A percentile compares a stretch with the other conserved stretches of the same genome.
phyloP scores from a whole-genome alignment of 1,140 invertebrate species.

The Rhyzopertha dominica region DNA sequence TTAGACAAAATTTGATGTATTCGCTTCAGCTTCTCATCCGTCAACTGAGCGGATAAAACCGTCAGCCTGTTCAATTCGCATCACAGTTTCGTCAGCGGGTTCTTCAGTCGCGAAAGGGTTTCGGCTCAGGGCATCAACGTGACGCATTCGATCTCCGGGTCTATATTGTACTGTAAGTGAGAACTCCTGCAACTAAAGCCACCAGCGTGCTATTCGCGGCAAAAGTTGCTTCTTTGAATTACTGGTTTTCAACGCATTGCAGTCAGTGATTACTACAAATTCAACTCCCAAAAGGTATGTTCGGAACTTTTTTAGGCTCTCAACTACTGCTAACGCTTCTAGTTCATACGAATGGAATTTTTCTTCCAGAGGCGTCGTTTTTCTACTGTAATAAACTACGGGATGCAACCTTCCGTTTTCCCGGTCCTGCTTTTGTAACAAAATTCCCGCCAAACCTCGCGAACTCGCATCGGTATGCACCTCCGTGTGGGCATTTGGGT shows the following conservation, averaged over 20 bases:
- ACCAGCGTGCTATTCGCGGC: conserved; percentile 37
- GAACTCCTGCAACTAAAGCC: conserved; percentile 30
- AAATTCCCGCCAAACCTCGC: conserved; percentile 31
- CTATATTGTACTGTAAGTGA: conserved; percentile 32
- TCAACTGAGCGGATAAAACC: background rate
- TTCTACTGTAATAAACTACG: conserved; percentile 22
- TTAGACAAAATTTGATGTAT: background rate
- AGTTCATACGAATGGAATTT: conserved; percentile 43
- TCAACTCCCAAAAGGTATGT: conserved; percentile 21
- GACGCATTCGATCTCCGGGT: conserved; percentile 28
- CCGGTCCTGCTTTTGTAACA: conserved; percentile 28
- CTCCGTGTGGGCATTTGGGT: conserved; percentile 26
- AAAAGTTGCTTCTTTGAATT: conserved; percentile 27
- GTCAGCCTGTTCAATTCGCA: conserved; percentile 14
- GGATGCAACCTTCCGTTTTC: conserved; percentile 13
- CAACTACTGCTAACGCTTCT: conserved; percentile 22
- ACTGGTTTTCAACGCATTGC: conserved; percentile 25
- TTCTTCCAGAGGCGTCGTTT: conserved; percentile 27
- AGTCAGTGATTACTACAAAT: conserved; percentile 31
- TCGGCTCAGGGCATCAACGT: conserved; percentile 37
- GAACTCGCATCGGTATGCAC: conserved; percentile 39
- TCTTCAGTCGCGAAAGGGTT: conserved; percentile 16
- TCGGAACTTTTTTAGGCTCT: conserved; percentile 22
- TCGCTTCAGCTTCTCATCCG: background rate
- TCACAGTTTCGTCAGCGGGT: background rate